phyloP scores from a whole-genome alignment of 2,797 vertebrate genomes.

The Fundulus diaphanus region DNA sequence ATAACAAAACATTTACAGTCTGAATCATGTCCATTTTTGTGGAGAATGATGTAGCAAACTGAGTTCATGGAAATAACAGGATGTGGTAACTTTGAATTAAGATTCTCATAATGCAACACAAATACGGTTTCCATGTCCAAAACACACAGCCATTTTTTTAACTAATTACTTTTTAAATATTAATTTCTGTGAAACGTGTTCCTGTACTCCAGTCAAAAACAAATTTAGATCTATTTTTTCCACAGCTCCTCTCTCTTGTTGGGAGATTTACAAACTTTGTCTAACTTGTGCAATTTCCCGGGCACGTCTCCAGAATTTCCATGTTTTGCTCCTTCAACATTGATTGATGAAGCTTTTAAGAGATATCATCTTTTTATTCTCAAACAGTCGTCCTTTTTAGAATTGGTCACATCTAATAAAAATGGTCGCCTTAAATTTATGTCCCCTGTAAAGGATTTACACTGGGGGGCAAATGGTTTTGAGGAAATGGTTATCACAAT shows the following conservation, averaged over 20 bases:
- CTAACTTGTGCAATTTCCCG: background rate
- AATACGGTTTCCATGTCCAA: background rate
- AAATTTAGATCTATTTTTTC: background rate
- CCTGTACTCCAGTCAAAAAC: background rate
- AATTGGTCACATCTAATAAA: no score
- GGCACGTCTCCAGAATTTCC: background rate
- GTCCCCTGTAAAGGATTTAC: background rate
- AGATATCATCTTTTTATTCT: background rate
- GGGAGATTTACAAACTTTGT: background rate
- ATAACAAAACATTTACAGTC: constrained; percentile 24
- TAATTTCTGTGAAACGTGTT: background rate
- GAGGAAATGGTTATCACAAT: background rate
- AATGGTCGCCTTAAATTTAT: no score
- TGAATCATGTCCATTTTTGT: constrained; percentile 2
- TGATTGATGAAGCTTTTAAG: background rate
- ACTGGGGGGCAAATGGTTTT: background rate
- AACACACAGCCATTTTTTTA: no score
- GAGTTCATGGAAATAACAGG: background rate
- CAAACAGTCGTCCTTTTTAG: background rate
- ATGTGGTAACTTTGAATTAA: background rate
- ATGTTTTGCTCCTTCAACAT: background rate
- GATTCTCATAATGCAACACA: background rate
- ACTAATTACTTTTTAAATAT: background rate
- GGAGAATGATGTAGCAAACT: constrained; percentile 3
- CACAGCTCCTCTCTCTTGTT: background rate